Evolutionary conservation across 2,113 vertebrate species (phyloP).

Genomic region (Muntiacus reevesi): DNA sequence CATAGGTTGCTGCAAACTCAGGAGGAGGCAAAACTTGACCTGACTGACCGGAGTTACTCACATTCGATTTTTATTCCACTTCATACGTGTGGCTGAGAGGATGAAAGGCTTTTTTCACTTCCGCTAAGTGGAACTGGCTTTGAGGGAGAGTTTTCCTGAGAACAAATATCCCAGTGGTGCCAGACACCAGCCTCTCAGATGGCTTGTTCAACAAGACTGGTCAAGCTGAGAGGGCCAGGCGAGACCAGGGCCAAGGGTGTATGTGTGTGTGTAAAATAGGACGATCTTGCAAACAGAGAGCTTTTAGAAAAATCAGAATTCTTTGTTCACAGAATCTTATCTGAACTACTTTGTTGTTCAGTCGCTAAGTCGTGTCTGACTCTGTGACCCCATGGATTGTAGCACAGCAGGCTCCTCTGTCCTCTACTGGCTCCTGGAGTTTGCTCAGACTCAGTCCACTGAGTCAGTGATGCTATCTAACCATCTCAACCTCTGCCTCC

Average conservation of each 20-base stretch:
- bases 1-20: not conserved
- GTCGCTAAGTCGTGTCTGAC: not conserved
- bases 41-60: too few relatives aligned
- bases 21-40: too few relatives aligned
- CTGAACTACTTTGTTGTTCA: not conserved
- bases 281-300: not conserved
- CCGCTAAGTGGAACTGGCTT: not conserved
- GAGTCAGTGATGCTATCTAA: not conserved
- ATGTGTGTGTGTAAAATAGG: not conserved
- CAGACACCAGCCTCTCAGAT: not conserved
- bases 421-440: not conserved
- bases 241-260: not conserved
- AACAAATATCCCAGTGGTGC: not conserved
- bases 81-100: not conserved
- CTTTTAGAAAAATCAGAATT: not conserved
- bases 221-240: not conserved
- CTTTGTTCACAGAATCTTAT: not conserved
- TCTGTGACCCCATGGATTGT: not conserved
- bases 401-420: not conserved
- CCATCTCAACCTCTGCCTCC: not conserved
- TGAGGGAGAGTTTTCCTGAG: not conserved
- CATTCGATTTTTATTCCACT: too few relatives aligned
- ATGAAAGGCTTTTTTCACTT: slow-evolving; percentile 21
- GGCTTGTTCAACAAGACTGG: not conserved
- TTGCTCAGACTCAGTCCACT: not conserved